Evolutionary conservation across 2,888 invertebrate species (phyloP).

Genomic region (Drosophila birchii): DNA sequence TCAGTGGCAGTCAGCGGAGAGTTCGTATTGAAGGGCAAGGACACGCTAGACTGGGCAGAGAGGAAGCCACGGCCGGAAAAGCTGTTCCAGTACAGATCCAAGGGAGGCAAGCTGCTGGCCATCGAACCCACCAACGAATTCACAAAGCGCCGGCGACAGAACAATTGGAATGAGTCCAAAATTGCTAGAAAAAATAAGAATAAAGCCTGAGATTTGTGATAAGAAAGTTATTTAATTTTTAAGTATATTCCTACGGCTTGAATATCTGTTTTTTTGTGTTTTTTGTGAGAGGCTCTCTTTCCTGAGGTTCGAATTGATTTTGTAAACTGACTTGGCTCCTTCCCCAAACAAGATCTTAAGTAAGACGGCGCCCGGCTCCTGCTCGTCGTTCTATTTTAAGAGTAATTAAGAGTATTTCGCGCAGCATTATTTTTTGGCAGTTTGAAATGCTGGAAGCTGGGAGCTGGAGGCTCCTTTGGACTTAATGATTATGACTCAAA

Average conservation of each 20-base stretch:
- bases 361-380: constrained; percentile 3
- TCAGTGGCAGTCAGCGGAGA: constrained; percentile 59
- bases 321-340: constrained; percentile 6
- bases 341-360: background rate
- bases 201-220: constrained; percentile 15
- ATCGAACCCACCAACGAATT: constrained; percentile 73
- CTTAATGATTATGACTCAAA: constrained; percentile 36
- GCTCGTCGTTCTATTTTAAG: background rate
- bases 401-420: constrained; percentile 7
- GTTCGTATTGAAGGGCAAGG: constrained; percentile 58
- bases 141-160: constrained; percentile 64
- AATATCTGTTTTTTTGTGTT: background rate
- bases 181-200: constrained; percentile 54
- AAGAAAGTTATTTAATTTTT: constrained; percentile 5
- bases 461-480: background rate
- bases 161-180: constrained; percentile 76
- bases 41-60: constrained; percentile 65
- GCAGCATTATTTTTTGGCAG: constrained; percentile 6
- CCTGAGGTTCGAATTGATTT: constrained; percentile 13
- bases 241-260: background rate
- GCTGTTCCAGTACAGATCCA: constrained; percentile 63
- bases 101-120: constrained; percentile 40
- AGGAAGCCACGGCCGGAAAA: constrained; percentile 60
- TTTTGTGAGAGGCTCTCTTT: constrained; percentile 14
- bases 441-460: background rate